These are phyloP conservation scores for Leptobrachium ailaonicum DNA, from an alignment of 2,113 vertebrate species.

Conservation along the genomic window DNA sequence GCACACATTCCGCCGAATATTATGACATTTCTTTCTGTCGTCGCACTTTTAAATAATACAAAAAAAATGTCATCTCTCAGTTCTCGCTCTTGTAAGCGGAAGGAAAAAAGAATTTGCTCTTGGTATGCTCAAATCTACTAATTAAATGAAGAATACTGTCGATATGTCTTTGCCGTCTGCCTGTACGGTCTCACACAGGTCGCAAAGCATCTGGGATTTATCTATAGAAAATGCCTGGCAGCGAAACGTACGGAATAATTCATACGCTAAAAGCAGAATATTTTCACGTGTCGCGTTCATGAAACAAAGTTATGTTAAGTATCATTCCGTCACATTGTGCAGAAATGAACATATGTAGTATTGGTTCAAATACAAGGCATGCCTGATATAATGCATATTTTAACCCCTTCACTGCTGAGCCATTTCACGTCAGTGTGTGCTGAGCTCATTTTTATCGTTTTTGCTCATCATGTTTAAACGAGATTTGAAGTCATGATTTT, in stretches of 20 bases:
- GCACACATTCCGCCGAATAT: neutral
- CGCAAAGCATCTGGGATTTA: neutral
- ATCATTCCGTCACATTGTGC: neutral
- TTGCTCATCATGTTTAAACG: too few relatives aligned
- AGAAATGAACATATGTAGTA: neutral
- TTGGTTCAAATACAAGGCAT: too few relatives aligned
- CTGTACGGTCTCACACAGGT: neutral
- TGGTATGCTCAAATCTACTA: neutral
- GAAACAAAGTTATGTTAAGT: neutral
- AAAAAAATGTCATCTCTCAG: neutral
- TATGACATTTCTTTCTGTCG: slow-evolving; percentile 3
- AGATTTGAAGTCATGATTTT: too few relatives aligned
- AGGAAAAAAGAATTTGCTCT: slow-evolving; percentile 1
- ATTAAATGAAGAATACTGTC: slow-evolving; percentile 23
- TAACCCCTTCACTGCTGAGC: too few relatives aligned
- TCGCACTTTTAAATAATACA: neutral
- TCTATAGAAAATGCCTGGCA: slow-evolving; percentile 12
- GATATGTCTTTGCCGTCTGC: slow-evolving; percentile 17
- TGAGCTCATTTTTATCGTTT: too few relatives aligned
- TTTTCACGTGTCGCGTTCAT: slow-evolving; percentile 1
- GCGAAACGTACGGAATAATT: slow-evolving; percentile 24
- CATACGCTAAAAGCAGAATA: slow-evolving; percentile 19
- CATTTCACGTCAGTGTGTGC: too few relatives aligned
- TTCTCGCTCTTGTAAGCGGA: neutral
- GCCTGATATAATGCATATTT: too few relatives aligned